These are phyloP conservation scores for Muscicapa adusta DNA, from an alignment of 2,113 vertebrate species.

Conservation along the genomic window DNA sequence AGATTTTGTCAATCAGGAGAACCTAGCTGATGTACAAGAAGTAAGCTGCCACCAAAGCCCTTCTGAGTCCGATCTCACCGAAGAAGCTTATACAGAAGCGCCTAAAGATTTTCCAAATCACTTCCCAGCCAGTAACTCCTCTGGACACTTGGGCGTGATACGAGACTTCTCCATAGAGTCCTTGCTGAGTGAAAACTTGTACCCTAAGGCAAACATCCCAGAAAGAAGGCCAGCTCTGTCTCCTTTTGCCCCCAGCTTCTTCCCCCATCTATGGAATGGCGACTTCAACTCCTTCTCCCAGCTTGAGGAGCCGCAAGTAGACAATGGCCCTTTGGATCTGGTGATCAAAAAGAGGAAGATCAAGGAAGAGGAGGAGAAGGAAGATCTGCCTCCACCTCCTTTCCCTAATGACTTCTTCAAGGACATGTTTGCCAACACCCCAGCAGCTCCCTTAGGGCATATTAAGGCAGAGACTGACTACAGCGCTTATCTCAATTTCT, in stretches of 20 bases:
- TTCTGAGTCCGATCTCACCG: slow-evolving; percentile 77
- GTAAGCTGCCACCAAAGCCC: slow-evolving; percentile 81
- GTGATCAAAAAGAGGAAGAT: slow-evolving; percentile 92
- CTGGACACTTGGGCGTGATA: slow-evolving; percentile 78
- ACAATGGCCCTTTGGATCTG: slow-evolving; percentile 84
- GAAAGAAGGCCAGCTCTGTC: slow-evolving; percentile 85
- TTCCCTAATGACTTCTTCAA: slow-evolving; percentile 90
- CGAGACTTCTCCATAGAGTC: slow-evolving; percentile 95
- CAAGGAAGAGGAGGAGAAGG: slow-evolving; percentile 92
- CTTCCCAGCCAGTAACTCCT: slow-evolving; percentile 63
- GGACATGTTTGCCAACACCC: slow-evolving; percentile 79
- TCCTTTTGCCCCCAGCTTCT: slow-evolving; percentile 86
- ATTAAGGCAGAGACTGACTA: slow-evolving; percentile 94
- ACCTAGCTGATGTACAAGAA: slow-evolving; percentile 65
- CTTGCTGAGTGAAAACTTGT: slow-evolving; percentile 90
- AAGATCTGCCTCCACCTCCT: slow-evolving; percentile 79
- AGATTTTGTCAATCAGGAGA: slow-evolving; percentile 75
- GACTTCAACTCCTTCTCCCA: slow-evolving; percentile 86
- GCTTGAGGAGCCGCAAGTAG: slow-evolving; percentile 75
- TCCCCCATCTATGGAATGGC: slow-evolving; percentile 88
- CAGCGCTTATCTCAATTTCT: slow-evolving; percentile 89
- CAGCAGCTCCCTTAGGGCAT: slow-evolving; percentile 77
- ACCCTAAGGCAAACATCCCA: slow-evolving; percentile 83
- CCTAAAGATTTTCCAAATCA: slow-evolving; percentile 73
- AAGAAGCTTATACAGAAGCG: slow-evolving; percentile 69